These are phyloP conservation scores for cattle (Bos taurus) DNA, from an alignment of 2,113 vertebrate species.

Conservation along the genomic window ARS-UCD2.0 NC_037328.1:46456501-46457000, in stretches of 20 bases:
- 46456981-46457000: too few species aligned
- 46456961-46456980: too few species aligned
- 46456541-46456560: neutral
- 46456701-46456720: neutral
- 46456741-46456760: neutral
- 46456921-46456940: too few species aligned
- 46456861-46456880: too few species aligned
- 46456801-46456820: neutral
- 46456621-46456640: neutral
- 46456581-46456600: neutral
- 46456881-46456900: too few species aligned
- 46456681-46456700: neutral
- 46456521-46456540: constrained; percentile 12
- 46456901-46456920: too few species aligned
- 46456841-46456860: too few species aligned
- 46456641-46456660: neutral
- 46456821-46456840: neutral
- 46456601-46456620: neutral
- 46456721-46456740: neutral
- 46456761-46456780: neutral
- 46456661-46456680: neutral
- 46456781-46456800: neutral
- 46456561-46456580: neutral
- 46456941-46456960: too few species aligned
- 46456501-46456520: neutral